Conservation (phyloP, 2,888 invertebrate genomes). For the Cancer borealis region DNA sequence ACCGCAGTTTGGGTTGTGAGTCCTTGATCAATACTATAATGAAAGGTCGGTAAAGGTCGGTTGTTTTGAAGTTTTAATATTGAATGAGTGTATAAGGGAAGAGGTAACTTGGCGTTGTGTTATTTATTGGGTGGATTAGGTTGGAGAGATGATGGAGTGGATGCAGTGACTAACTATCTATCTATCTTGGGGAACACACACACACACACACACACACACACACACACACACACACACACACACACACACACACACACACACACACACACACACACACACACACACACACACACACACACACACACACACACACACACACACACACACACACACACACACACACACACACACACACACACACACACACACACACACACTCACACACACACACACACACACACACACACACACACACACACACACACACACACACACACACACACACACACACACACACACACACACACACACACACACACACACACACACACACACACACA, state of each 20-base stretch:
- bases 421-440: slow-evolving; percentile 47
- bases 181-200: background rate
- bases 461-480: slow-evolving; percentile 6
- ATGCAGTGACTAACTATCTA: background rate
- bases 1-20: background rate
- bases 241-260: slow-evolving; percentile 33
- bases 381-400: slow-evolving; percentile 49
- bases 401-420: slow-evolving; percentile 48
- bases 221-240: background rate
- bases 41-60: background rate
- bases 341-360: no score
- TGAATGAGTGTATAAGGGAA: background rate
- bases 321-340: slow-evolving; percentile 41
- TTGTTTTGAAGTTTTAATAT: background rate
- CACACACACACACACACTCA: background rate
- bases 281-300: slow-evolving; percentile 46
- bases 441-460: slow-evolving; percentile 49
- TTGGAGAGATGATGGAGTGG: background rate
- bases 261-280: slow-evolving; percentile 49
- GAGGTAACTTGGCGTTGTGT: background rate
- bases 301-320: slow-evolving; percentile 49
- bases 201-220: no score
- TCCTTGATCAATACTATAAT: background rate
- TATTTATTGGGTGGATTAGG: background rate
- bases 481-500: background rate